phyloP scores from a whole-genome alignment of 2,888 invertebrate genomes.

The Tortricodes alternella region DNA sequence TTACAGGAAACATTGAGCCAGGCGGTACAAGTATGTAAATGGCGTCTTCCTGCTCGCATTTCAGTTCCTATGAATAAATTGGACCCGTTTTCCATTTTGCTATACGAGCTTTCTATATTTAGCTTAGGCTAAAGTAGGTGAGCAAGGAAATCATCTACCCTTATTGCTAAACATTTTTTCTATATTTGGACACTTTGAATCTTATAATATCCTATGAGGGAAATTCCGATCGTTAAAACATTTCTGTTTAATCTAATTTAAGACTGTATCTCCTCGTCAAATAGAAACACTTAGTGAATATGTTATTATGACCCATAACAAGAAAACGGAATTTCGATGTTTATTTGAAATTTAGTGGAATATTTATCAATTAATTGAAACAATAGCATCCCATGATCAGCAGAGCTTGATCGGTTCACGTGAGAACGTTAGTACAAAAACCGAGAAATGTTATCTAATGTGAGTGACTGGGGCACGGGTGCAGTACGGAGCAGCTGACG shows the following conservation, averaged over 20 bases:
- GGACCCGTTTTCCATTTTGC: neutral
- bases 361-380: neutral
- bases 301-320: no score
- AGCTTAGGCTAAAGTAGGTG: neutral
- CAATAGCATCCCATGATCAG: neutral
- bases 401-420: slow-evolving; percentile 4
- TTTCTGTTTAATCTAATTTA: no score
- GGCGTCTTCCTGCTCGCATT: slow-evolving; percentile 37
- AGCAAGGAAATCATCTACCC: neutral
- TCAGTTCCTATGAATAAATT: slow-evolving; percentile 17
- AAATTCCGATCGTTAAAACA: no score
- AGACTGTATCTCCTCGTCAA: no score
- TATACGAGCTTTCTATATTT: neutral
- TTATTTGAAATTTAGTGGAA: no score
- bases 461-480: slow-evolving; percentile 38
- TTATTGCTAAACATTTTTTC: no score
- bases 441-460: slow-evolving; percentile 25
- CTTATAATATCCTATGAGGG: no score
- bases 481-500: slow-evolving; percentile 34
- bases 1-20: slow-evolving; percentile 52
- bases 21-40: slow-evolving; percentile 32
- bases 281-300: no score
- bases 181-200: no score
- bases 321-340: no score
- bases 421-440: neutral